These are phyloP conservation scores for Phyto melanocephala DNA, from an alignment of 2,888 invertebrate species.

Conservation along the genomic window DNA sequence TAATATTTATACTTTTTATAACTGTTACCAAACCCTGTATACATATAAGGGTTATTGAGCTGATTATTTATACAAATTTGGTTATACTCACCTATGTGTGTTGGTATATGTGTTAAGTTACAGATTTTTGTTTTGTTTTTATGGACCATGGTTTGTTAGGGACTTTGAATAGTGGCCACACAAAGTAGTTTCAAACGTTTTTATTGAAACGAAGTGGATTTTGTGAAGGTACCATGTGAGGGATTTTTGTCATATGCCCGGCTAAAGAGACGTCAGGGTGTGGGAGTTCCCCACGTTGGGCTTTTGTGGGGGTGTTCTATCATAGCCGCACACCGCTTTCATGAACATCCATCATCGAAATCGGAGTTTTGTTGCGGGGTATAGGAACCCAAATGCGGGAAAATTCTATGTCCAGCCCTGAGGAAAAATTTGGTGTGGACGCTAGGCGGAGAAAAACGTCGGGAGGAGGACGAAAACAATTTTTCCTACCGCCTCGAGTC, in stretches of 20 bases:
- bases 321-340: neutral
- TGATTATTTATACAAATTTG: neutral
- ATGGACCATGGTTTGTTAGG: neutral
- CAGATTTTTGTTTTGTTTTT: neutral
- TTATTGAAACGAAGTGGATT: no score
- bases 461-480: no score
- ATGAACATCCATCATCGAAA: neutral
- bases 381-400: no score
- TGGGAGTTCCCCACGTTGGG: constrained; percentile 14
- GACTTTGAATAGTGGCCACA: neutral
- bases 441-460: no score
- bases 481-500: no score
- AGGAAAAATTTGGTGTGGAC: no score
- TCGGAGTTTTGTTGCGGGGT: neutral
- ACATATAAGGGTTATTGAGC: neutral
- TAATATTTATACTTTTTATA: neutral
- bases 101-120: no score
- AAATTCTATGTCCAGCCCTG: no score
- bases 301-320: neutral
- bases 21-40: neutral
- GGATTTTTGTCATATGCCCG: neutral
- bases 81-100: no score
- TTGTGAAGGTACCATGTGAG: no score
- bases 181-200: no score
- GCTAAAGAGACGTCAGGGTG: neutral